Evolutionary conservation across 2,113 vertebrate genomes (phyloP), one percentile per base, ranked within the genome.

Genomic region (Camelus dromedarius): DNA sequence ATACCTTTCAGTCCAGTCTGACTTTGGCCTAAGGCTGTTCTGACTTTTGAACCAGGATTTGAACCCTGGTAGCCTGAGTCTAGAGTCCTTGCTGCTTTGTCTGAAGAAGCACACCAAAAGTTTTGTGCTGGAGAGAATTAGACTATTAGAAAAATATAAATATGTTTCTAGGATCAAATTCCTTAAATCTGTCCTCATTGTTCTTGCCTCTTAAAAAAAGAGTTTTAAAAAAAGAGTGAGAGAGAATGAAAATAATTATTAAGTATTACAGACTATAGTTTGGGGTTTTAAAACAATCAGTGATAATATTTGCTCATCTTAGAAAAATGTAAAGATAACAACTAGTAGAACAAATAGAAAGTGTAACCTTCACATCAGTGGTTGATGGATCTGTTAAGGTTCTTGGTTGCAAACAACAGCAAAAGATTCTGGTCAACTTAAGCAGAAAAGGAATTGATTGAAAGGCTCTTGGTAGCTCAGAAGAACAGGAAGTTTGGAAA

Each of bases 201-300:
- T 67, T 42, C 11, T 79, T 58, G 10, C 30, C 50, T 92, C 66
- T 93, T 56, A 35, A 82, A 83, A 76, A 60, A 56, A 56, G 26
- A 12, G 9, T 85, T 95, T 92, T 72, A 80, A 66, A 95, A 56
- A 82, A 35, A 69, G n/a, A 66, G 26, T n/a, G n/a, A 84, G 22
- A 54, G 26, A 48, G 5, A 52, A 67, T 58, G 30, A 38, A 20
- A 73, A 69, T 38, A 38, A 92, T 91, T 64, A 52, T 38, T 32
- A 48, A 94, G 15, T 75, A 60, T 67, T 66, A 95, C 6, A 75
- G 70, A 32, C 38, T 26, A 38, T 64, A 35, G 46, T 82, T 81
- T 64, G 30, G 19, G 54, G 5, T 62, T 69, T 96, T 14, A 15
- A 82, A 89, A 89, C 84, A 73, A 77, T 66, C 28, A 46, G 4